Percentiles rank a stretch among this genome's conserved stretches.
Conservation (phyloP, 2,113 vertebrate species). For the Poeciliopsis turrubarensis region DNA sequence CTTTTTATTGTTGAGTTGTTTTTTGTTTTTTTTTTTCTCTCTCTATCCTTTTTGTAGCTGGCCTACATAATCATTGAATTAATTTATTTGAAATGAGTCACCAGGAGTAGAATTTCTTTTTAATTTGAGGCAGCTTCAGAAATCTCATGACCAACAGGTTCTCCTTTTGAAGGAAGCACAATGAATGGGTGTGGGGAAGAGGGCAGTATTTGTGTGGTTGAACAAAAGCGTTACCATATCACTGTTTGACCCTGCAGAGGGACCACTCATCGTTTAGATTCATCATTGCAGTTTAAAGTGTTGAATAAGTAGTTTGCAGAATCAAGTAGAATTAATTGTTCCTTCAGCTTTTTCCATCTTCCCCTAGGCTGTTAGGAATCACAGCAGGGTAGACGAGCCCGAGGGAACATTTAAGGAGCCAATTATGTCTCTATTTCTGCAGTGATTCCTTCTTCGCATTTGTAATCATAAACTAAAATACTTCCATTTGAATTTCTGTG, state of each 20-base stretch:
- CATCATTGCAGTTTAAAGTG: constrained; percentile 11
- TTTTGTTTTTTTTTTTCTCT: constrained; percentile 29
- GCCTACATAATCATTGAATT: constrained; percentile 91
- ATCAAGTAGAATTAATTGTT: constrained; percentile 17
- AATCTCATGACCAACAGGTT: constrained; percentile 59
- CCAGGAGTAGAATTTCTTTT: constrained; percentile 83
- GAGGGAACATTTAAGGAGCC: constrained; percentile 6
- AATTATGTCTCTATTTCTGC: constrained; percentile 37
- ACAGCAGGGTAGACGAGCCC: constrained; percentile 44
- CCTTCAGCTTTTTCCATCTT: constrained; percentile 17
- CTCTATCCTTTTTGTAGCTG: constrained; percentile 90
- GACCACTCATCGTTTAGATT: constrained; percentile 43
- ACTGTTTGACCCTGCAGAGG: constrained; percentile 33
- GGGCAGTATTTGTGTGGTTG: constrained; percentile 60
- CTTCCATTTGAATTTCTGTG: constrained; percentile 69
- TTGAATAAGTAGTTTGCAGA: constrained; percentile 35
- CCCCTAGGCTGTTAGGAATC: constrained; percentile 25
- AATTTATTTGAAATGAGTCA: constrained; percentile 92
- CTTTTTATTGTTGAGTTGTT: constrained; percentile 39
- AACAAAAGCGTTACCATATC: constrained; percentile 56
- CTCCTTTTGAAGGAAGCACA: constrained; percentile 72
- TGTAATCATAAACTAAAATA: constrained; percentile 46
- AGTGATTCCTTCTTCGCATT: constrained; percentile 40
- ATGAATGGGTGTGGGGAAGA: constrained; percentile 42
- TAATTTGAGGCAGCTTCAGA: constrained; percentile 82